Evolutionary conservation across 1,140 invertebrate genomes (phyloP).

Genomic region (Arctopsyche grandis): DNA sequence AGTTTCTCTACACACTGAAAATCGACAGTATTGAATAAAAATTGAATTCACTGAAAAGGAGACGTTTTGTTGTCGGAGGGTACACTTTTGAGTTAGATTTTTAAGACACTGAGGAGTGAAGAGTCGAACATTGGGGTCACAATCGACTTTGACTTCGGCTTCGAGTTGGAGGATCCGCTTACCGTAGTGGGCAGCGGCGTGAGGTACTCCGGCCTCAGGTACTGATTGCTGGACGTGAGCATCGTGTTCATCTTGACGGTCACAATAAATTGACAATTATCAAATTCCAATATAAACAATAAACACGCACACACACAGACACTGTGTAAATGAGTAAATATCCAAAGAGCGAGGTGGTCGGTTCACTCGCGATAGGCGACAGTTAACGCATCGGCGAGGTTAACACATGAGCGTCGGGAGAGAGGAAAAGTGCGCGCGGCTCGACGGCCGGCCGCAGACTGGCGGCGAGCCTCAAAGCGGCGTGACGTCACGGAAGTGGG

Average conservation of each 20-base stretch:
- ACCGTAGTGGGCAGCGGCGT: constrained; percentile 89
- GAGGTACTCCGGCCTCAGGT: constrained; percentile 90
- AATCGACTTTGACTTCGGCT: no score
- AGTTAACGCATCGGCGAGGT: neutral
- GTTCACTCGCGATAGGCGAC: neutral
- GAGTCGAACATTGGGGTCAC: no score
- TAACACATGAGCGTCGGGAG: neutral
- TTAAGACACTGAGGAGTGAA: no score
- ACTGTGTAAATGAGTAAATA: neutral
- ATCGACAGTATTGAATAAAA: no score
- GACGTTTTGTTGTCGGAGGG: no score
- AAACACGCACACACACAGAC: neutral
- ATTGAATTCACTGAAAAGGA: no score
- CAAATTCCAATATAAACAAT: neutral
- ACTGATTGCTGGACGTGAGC: constrained; percentile 89
- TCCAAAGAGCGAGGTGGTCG: neutral
- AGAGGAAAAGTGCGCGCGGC: neutral
- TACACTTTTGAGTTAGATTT: no score
- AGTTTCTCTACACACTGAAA: no score
- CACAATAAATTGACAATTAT: neutral
- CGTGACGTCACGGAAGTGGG: constrained; percentile 45
- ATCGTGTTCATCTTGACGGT: constrained; percentile 65
- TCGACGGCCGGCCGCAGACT: constrained; percentile 39
- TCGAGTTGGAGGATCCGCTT: no score
- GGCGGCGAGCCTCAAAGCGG: constrained; percentile 48